phyloP scores from a whole-genome alignment of 2,888 invertebrate species.

The Zootermopsis nevadensis region DNA sequence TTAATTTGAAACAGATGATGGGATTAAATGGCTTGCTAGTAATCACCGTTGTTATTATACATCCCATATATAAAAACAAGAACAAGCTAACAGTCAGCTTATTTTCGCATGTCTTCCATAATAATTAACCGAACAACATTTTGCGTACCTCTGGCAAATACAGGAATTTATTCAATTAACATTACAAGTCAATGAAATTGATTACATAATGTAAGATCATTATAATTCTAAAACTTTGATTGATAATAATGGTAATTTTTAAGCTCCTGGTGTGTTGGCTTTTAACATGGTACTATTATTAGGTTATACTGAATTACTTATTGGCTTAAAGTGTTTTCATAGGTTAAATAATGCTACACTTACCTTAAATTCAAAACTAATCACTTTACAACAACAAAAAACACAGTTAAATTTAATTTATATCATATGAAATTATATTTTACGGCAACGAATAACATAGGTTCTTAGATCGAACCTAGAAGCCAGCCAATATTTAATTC shows the following conservation, averaged over 20 bases:
- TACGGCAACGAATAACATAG: no score
- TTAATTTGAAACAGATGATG: constrained; percentile 33
- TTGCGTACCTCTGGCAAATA: not conserved
- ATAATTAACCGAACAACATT: not conserved
- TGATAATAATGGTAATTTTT: constrained; percentile 18
- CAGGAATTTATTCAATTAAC: constrained; percentile 15
- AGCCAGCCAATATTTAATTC: no score
- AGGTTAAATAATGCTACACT: no score
- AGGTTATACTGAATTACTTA: not conserved
- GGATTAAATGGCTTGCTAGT: constrained; percentile 6
- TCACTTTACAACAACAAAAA: no score
- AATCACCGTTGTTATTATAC: not conserved
- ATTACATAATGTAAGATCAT: constrained; percentile 18
- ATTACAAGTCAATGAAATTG: not conserved
- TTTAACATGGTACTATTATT: not conserved
- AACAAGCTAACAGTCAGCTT: not conserved
- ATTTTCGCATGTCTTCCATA: not conserved
- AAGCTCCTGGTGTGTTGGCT: not conserved
- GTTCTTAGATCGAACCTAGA: no score
- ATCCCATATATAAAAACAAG: not conserved
- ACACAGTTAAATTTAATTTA: no score
- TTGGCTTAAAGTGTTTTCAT: not conserved
- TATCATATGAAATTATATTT: no score
- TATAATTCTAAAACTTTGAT: not conserved
- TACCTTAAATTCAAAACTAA: no score